Evolutionary conservation across 2,113 vertebrate species (phyloP), one percentile per base, ranked within the genome.

Genomic region (Podilymbus podiceps): DNA sequence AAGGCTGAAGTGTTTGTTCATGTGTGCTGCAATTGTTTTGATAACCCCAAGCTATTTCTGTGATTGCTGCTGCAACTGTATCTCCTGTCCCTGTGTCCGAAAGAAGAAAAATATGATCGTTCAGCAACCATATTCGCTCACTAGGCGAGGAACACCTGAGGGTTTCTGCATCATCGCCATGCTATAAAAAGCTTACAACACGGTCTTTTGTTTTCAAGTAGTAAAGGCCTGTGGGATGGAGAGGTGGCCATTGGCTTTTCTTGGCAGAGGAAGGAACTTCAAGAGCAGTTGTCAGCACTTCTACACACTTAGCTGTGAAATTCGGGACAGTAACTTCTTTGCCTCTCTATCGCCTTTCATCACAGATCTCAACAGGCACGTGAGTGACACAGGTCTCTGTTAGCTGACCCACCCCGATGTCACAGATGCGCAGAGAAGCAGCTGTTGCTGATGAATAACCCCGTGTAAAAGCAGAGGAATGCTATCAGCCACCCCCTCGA

Each of bases 91-190:
- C 56, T 19, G 28, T 3, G 18, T 10, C 15, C 42, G 40, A 27
- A 31, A 64, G 53, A 50, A 20, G 62, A 20, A 46, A 47, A 55
- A 10, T 5, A 2, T 0, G 1, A 22, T 12, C 2, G 5, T 8
- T 44, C 64, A 40, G 60, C 33, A 24, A 18, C 50, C n/a, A 3
- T 1, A 2, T 27, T 42, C 55, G 42, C 60, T 64, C 0, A 0
- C 55, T 4, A 66, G 76, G 38, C 71, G 25, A 59, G 60, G 76
- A 69, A 28, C 5, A 87, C 30, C 52, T 33, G 28, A 90, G 40
- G 40, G 42, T 9, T 81, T 33, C 76, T 23, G 9, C 64, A 58
- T 25, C 31, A 30, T 1, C 1, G 0, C 13, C 0, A 0, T 16
- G 21, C 55, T 21, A 31, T 1, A 11, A 50, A 74, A 58, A 6